Conservation (phyloP, 1,140 invertebrate species). For the Penaeus vannamei region DNA sequence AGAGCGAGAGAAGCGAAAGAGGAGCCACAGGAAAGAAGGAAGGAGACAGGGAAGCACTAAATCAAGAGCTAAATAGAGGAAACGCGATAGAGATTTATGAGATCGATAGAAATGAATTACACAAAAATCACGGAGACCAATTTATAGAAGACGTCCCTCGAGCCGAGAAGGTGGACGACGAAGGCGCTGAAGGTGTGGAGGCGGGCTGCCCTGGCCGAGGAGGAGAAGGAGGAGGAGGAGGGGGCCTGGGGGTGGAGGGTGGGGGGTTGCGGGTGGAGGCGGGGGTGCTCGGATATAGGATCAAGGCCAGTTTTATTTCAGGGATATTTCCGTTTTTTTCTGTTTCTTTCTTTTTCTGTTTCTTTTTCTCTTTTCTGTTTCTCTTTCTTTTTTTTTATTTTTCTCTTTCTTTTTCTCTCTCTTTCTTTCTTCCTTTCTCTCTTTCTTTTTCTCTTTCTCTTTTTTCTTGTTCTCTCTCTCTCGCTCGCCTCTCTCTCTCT, state of each 20-base stretch:
- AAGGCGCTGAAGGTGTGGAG: too few relatives aligned
- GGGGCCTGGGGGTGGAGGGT: background rate
- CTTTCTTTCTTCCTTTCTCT: constrained; percentile 23
- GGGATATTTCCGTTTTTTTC: background rate
- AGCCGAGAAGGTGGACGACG: too few relatives aligned
- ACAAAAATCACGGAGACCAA: too few relatives aligned
- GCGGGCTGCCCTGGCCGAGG: too few relatives aligned
- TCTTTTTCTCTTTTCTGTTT: constrained; percentile 12
- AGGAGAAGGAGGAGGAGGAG: background rate
- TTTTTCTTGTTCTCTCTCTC: background rate
- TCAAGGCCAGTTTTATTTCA: background rate
- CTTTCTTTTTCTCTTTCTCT: constrained; percentile 2
- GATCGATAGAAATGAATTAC: too few relatives aligned
- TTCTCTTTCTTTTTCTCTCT: constrained; percentile 29
- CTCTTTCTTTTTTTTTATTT: too few relatives aligned
- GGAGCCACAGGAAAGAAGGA: background rate
- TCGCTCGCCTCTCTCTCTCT: background rate
- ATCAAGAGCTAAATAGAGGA: too few relatives aligned
- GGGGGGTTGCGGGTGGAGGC: background rate
- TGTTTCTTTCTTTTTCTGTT: constrained; percentile 25
- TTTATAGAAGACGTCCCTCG: too few relatives aligned
- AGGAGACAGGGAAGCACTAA: too few relatives aligned
- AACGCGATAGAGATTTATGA: too few relatives aligned
- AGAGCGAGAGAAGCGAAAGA: background rate
- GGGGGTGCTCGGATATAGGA: too few relatives aligned